phyloP scores from a whole-genome alignment of 2,797 vertebrate species.

The Anolis apletophallus region DNA sequence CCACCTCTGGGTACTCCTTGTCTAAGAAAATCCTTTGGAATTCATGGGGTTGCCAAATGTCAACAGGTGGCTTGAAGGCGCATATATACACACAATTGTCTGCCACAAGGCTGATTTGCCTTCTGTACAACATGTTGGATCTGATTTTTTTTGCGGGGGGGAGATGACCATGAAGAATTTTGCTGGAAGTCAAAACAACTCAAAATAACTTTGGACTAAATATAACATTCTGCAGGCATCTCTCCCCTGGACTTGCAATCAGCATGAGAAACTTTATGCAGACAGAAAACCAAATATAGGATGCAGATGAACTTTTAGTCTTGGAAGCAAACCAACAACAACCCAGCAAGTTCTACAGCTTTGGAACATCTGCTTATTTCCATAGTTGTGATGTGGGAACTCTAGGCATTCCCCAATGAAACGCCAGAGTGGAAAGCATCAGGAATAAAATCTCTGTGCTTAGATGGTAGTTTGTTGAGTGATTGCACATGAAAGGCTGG shows the following conservation, averaged over 20 bases:
- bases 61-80: too few species aligned
- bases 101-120: constrained; percentile 30
- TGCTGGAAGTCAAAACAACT: constrained; percentile 40
- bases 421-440: not conserved
- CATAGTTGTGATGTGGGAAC: not conserved
- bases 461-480: not conserved
- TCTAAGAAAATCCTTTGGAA: too few species aligned
- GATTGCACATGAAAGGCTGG: not conserved
- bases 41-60: too few species aligned
- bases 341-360: not conserved
- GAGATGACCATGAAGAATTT: constrained; percentile 12
- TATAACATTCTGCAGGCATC: constrained; percentile 57
- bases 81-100: too few species aligned
- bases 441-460: not conserved
- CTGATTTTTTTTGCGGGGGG: not conserved
- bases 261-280: constrained; percentile 61
- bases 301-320: constrained; percentile 23
- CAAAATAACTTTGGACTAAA: constrained; percentile 57
- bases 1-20: too few species aligned
- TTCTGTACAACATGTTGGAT: not conserved
- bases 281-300: constrained; percentile 45
- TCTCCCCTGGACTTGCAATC: constrained; percentile 41
- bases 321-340: not conserved
- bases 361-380: not conserved
- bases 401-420: not conserved